Base-by-base conservation (phyloP, 1,140 invertebrate genomes). In the Mizuhopecten yessoensis region DNA sequence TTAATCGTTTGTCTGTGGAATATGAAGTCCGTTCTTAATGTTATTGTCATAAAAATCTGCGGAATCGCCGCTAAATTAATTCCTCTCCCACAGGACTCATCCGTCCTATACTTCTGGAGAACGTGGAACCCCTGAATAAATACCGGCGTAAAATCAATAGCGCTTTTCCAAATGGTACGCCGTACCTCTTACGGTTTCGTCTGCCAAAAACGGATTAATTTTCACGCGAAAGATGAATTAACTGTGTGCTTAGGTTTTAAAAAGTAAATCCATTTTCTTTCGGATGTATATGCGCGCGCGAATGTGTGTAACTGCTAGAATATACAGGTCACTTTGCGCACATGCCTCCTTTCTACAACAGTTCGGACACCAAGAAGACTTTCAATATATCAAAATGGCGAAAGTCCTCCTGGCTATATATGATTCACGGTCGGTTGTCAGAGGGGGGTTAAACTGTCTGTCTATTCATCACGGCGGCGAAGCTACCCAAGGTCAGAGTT, bases 141-240 rank as follows among this genome's bases (percentile, higher is more conserved):
- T 75, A 7, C 23, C 1, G 57, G 29, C 57, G 17, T 75, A 75
- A n/a, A 75, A 75, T 75, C 57, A n/a, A 75, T 75, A 75, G n/a
- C 23, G 5, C 57, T 75, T 75, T 39, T n/a, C 57, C n/a, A 75
- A 75, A 75, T 29, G 15, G 57, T 29, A 7, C 57, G n/a, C 20
- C 11, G n/a, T 75, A 29, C 57, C 1, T 29, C 23, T 3, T 75
- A 75, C 23, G 17, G 23, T 75, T 75, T 1, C 11, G 23, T 75
- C 57, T 75, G 57, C 57, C 9, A 29, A 75, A 75, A 75, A 75
- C n/a, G 57, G 57, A 75, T 75, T 75, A 75, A 75, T 75, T 75
- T 75, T 9, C 57, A 29, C 57, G 57, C 57, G 57, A n/a, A 75
- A 75, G 57, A 29, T 17, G 57, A 75, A 75, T 75, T 75, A 75